Evolutionary conservation across 2,113 vertebrate genomes (phyloP), one percentile per base, ranked within the genome.

Genomic region (Dendrocopos noguchii): DNA sequence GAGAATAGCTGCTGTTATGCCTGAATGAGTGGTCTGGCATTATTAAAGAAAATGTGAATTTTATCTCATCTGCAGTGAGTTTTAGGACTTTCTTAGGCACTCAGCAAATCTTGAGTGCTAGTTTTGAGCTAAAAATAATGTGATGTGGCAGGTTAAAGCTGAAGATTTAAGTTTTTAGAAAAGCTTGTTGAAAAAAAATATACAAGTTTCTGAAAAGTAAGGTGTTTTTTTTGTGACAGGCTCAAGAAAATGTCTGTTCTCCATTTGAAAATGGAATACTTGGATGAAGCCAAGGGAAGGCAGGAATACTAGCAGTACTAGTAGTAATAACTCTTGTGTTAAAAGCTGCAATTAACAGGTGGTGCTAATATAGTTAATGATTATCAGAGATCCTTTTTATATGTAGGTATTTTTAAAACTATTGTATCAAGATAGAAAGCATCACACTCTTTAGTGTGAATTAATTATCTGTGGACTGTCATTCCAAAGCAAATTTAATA

Each of bases 121-220:
- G n/a, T 81, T 94, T 80, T 80, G 52, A 84, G 53, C 56, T 88
- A 74, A 81, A 93, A 83, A 53, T 90, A 85, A 60, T 80, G 25
- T 4, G 20, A 27, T 17, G 33, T 64, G 34, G 12, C 42, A 86
- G 24, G 28, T 80, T 79, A 82, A 75, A 72, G 2, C 15, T 88
- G n/a, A 82, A 88, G 39, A 80, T 57, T 68, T 73, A 73, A 65
- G 8, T 79, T 74, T 17, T 19, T 78, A 67, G 39, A 71, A 88
- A 61, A 84, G 5, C 19, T n/a, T 27, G n/a, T 29, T 84, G 34
- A 66, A 92, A 85, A 88, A 82, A 73, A 28, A 4, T 0, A 77
- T 28, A 4, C 0, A 77, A 25, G 14, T 70, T 90, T 77, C 39
- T 80, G 50, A 55, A 76, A 87, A 61, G 29, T 15, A 73, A 8